phyloP scores from a whole-genome alignment of 2,113 vertebrate species.

The Sorex araneus region DNA sequence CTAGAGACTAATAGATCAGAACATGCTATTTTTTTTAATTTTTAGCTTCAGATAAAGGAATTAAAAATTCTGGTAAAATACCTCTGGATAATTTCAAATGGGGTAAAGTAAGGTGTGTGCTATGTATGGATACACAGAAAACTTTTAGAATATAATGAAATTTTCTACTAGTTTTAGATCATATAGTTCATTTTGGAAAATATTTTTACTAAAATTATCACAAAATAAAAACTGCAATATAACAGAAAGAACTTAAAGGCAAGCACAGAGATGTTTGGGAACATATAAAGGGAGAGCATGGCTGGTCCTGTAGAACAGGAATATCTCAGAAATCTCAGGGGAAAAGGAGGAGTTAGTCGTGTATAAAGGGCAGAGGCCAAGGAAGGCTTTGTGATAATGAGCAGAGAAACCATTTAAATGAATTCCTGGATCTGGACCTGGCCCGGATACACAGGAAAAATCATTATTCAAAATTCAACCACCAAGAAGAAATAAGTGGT shows the following conservation, averaged over 20 bases:
- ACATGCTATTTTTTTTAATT: no score
- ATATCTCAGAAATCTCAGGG: background rate
- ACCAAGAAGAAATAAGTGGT: background rate
- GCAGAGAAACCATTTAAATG: background rate
- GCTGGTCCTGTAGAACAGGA: no score
- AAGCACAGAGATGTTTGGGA: background rate
- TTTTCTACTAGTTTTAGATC: no score
- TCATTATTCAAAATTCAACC: background rate
- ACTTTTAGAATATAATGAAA: no score
- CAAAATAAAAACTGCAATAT: background rate
- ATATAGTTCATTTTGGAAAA: no score
- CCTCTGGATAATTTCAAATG: background rate
- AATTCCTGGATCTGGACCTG: background rate
- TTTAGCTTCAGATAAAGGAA: conserved; percentile 28
- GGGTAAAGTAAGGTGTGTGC: background rate
- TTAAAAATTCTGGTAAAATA: background rate
- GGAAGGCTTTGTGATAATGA: background rate
- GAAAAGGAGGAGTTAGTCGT: background rate
- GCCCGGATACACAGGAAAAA: background rate
- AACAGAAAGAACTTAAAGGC: background rate
- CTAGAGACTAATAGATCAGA: background rate
- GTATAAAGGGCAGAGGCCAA: background rate
- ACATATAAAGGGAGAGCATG: background rate
- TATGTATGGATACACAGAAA: background rate
- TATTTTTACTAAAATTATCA: background rate